Conservation (phyloP, 2,113 vertebrate genomes). For the Climacteris rufus region DNA sequence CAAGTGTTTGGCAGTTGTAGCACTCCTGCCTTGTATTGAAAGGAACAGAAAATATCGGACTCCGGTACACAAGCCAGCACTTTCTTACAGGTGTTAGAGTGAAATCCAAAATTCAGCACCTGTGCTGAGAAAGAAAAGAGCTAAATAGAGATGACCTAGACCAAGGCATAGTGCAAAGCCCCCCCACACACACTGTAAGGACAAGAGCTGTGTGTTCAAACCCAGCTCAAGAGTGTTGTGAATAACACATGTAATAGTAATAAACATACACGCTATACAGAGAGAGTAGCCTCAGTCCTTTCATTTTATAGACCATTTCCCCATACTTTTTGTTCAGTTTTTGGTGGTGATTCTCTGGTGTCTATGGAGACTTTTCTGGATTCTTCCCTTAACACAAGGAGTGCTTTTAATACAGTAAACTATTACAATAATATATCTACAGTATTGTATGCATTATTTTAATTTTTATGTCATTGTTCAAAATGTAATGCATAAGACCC, state of each 20-base stretch:
- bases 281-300: background rate
- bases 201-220: background rate
- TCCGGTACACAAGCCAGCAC: background rate
- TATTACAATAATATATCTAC: background rate
- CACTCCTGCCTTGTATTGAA: background rate
- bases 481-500: background rate
- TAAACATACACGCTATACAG: accelerated
- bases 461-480: background rate
- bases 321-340: background rate
- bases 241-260: accelerated
- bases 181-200: background rate
- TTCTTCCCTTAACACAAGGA: background rate
- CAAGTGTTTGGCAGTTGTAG: background rate
- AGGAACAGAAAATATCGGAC: background rate
- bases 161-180: background rate
- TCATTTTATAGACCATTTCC: accelerated
- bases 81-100: background rate
- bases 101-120: background rate
- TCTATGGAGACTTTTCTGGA: background rate
- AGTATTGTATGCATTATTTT: background rate
- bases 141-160: background rate
- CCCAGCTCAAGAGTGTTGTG: background rate
- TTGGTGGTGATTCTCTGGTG: background rate
- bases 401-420: background rate
- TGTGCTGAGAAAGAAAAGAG: background rate